Evolutionary conservation across 2,888 invertebrate genomes (phyloP), one percentile per base, ranked within the genome.

Genomic region (Papilio gigon): DNA sequence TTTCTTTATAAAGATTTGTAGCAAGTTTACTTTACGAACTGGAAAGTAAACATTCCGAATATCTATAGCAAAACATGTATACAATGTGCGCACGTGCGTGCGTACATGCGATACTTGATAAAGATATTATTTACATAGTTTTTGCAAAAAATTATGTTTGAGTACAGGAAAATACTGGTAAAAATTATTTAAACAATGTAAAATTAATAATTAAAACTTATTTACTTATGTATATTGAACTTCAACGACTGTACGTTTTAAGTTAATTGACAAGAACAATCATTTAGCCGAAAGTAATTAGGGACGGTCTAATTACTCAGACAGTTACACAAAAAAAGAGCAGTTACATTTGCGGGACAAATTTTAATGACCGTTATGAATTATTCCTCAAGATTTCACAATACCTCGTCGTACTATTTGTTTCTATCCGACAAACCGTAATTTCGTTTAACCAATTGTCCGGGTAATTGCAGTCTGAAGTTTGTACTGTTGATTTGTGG

Each of bases 361-460:
- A 44, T 37, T 65, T 50, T 47, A 64, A 59, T 44, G 11, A 60
- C 64, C 63, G 68, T 64, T 64, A 50, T 63, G 44, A 61, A 68
- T 68, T 63, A 58, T 44, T 66, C 59, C 22, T 67, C 47, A 67
- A 67, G 50, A 67, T 61, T 67, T 37, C 37, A 47, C 60, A 66
- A 61, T 66, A 50, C 59, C 37, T 37, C 60, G 27, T 37, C 25
- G 17, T 30, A 60, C 66, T 44, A 61, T 53, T 65, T 66, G 60
- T 47, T 40, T 40, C 59, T 66, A 37, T 60, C 40, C 53, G 42
- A 40, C 61, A 53, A 40, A 42, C 37, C 40, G 30, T 67, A 30
- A 61, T 30, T 53, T 61, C 42, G 44, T 65, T 22, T 33, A 65
- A 65, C 33, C 44, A 65, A 65, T 47, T 47, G 22, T 56, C 30